These are phyloP conservation scores for Chromobotia macracanthus DNA, from an alignment of 2,797 vertebrate genomes.

Conservation along the genomic window DNA sequence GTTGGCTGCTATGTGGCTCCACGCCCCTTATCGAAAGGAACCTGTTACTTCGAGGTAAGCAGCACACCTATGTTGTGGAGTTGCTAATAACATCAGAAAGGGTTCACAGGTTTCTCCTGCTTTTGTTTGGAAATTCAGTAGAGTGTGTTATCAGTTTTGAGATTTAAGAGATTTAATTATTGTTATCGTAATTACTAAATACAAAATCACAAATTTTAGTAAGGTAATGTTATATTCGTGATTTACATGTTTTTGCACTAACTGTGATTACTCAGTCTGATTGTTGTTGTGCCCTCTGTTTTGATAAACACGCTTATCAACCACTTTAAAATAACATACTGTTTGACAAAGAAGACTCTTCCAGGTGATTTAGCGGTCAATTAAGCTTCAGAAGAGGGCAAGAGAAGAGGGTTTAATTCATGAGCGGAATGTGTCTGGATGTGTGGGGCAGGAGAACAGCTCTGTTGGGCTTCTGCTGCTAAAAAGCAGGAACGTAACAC, in stretches of 20 bases:
- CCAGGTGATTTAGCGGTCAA: slow-evolving; percentile 67
- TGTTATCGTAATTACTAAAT: no score
- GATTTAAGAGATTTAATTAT: no score
- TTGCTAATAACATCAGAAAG: slow-evolving; percentile 34
- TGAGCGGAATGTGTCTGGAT: slow-evolving; percentile 51
- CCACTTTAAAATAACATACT: slow-evolving; percentile 43
- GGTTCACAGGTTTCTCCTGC: background rate
- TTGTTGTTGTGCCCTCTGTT: no score
- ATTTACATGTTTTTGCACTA: no score
- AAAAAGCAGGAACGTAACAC: slow-evolving; percentile 55
- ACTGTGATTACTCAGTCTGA: no score
- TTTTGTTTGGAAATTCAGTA: slow-evolving; percentile 12
- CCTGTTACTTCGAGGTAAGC: slow-evolving; percentile 94
- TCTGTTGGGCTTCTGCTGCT: slow-evolving; percentile 52
- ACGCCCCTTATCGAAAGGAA: slow-evolving; percentile 88
- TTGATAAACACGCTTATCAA: no score
- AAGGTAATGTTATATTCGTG: no score
- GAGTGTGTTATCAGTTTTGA: no score
- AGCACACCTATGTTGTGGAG: slow-evolving; percentile 33
- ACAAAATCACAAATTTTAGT: no score
- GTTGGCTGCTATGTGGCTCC: slow-evolving; percentile 94
- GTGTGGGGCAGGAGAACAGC: slow-evolving; percentile 33
- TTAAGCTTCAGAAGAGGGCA: slow-evolving; percentile 56
- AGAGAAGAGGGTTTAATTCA: slow-evolving; percentile 68
- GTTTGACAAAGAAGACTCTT: slow-evolving; percentile 39